phyloP scores from a whole-genome alignment of 2,113 vertebrate genomes.

The Eubucco bourcierii region DNA sequence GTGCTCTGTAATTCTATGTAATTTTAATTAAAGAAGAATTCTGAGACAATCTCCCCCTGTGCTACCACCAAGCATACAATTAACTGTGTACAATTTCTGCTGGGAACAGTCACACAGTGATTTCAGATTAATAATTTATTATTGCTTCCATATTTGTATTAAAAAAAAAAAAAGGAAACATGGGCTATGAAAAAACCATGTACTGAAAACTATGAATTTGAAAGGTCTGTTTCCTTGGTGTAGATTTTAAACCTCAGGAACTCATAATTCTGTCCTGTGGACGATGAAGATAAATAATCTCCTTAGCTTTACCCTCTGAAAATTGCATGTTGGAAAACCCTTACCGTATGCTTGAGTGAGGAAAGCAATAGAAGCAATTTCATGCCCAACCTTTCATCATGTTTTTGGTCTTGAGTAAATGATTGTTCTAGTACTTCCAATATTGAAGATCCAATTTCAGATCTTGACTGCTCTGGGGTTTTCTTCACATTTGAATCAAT shows the following conservation, averaged over 20 bases:
- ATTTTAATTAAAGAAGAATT: slow-evolving; percentile 88
- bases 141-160: slow-evolving; percentile 64
- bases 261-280: background rate
- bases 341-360: background rate
- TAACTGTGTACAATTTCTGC: slow-evolving; percentile 78
- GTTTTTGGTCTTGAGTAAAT: background rate
- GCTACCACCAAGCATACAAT: slow-evolving; percentile 81
- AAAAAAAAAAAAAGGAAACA: background rate
- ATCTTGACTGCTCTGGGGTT: background rate
- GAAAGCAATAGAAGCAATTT: background rate
- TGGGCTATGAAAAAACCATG: background rate
- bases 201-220: background rate
- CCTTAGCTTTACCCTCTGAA: background rate
- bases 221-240: background rate
- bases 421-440: background rate
- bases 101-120: slow-evolving; percentile 77
- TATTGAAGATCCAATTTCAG: slow-evolving; percentile 1
- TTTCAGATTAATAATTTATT: slow-evolving; percentile 82
- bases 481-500: slow-evolving; percentile 18
- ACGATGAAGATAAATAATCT: background rate
- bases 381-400: background rate
- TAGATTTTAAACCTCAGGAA: background rate
- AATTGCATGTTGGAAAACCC: background rate
- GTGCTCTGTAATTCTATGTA: slow-evolving; percentile 82
- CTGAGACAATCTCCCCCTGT: slow-evolving; percentile 78